Conservation (phyloP, 2,113 vertebrate genomes). For the Crotalus tigris region DNA sequence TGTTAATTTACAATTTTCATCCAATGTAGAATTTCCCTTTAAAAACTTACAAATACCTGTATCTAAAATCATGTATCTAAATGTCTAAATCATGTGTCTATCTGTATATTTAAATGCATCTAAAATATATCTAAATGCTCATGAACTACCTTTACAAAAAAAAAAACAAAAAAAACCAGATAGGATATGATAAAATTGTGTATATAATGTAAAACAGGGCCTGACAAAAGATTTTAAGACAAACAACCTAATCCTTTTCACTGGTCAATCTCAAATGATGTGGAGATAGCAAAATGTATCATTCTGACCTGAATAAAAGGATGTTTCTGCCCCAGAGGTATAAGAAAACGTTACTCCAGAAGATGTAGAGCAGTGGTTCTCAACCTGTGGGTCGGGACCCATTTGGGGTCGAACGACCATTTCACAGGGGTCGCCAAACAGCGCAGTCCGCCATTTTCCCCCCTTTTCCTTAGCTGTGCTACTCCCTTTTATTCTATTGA, state of each 20-base stretch:
- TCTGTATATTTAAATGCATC: background rate
- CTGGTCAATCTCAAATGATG: background rate
- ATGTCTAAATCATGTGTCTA: background rate
- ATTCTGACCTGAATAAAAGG: too few relatives aligned
- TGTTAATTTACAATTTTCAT: background rate
- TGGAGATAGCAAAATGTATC: too few relatives aligned
- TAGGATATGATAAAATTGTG: background rate
- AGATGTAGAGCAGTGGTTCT: background rate
- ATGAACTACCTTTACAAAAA: background rate
- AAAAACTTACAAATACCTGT: background rate
- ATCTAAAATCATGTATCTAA: background rate
- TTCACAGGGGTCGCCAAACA: too few relatives aligned
- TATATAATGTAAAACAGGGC: background rate
- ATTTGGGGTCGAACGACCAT: too few relatives aligned
- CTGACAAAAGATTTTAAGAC: background rate
- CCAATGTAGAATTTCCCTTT: background rate
- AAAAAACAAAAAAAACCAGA: too few relatives aligned
- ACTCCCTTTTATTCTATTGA: too few relatives aligned
- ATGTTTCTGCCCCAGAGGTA: too few relatives aligned
- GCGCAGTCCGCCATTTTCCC: too few relatives aligned
- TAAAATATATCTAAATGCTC: background rate
- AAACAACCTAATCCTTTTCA: background rate
- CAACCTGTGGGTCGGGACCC: too few relatives aligned
- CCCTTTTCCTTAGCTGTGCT: too few relatives aligned
- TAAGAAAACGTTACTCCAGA: too few relatives aligned